These are phyloP conservation scores for Hofmannophila pseudospretella DNA, from an alignment of 2,888 invertebrate species.

Conservation along the genomic window DNA sequence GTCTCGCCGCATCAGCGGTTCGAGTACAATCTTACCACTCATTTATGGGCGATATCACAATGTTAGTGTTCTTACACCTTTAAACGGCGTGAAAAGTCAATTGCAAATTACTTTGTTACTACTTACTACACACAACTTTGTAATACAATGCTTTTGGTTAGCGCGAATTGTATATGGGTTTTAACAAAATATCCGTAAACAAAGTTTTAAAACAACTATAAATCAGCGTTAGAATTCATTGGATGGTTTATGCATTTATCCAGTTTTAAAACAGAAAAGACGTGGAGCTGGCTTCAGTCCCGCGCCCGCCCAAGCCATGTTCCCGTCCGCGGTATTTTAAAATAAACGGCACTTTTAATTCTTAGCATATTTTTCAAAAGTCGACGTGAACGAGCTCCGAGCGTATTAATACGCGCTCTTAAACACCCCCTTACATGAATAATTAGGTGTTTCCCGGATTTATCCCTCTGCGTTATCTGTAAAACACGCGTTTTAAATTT, in stretches of 20 bases:
- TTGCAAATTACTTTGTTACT: constrained; percentile 12
- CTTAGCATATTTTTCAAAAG: constrained; percentile 59
- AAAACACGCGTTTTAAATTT: constrained; percentile 73
- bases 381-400: constrained; percentile 30
- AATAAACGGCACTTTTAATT: constrained; percentile 61
- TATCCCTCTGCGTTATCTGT: constrained; percentile 62
- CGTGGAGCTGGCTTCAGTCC: constrained; percentile 29
- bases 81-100: constrained; percentile 13
- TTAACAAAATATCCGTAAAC: background rate
- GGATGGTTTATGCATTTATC: constrained; percentile 44
- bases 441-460: constrained; percentile 73
- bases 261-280: constrained; percentile 52
- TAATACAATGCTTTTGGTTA: too few relatives aligned
- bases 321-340: constrained; percentile 52
- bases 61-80: constrained; percentile 29
- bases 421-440: constrained; percentile 75
- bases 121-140: too few relatives aligned
- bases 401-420: constrained; percentile 68
- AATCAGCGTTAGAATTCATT: constrained; percentile 17
- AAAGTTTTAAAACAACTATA: constrained; percentile 13
- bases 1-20: constrained; percentile 67
- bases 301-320: constrained; percentile 69
- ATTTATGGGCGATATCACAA: constrained; percentile 49
- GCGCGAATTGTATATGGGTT: too few relatives aligned
- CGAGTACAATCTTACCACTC: constrained; percentile 46